Evolutionary conservation across 2,797 vertebrate genomes (phyloP).

Genomic region (Numenius phaeopus): DNA sequence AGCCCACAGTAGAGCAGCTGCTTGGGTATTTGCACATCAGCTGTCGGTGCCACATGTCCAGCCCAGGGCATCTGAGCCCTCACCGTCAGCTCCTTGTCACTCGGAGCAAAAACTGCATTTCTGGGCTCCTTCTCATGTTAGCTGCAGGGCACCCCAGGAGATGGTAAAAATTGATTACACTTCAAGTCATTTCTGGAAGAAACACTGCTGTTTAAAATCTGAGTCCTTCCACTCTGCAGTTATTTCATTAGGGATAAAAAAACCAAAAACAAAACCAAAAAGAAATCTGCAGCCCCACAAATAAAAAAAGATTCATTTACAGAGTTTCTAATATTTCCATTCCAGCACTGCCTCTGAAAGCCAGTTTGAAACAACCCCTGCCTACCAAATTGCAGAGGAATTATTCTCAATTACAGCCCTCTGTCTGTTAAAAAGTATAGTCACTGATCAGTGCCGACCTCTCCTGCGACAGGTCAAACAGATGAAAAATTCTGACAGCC

Average conservation of each 20-base stretch:
- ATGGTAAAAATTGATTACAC: conserved; percentile 72
- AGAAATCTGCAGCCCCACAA: conserved; percentile 35
- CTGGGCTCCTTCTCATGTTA: conserved; percentile 32
- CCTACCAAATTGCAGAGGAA: conserved; percentile 81
- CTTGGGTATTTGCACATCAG: background rate
- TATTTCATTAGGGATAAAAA: conserved; percentile 27
- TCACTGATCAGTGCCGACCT: conserved; percentile 79
- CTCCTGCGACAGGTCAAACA: conserved; percentile 76
- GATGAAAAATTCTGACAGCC: conserved; percentile 77
- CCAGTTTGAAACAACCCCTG: conserved; percentile 66
- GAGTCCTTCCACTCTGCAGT: conserved; percentile 17
- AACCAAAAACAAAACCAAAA: conserved; percentile 1
- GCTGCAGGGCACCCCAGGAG: conserved; percentile 56
- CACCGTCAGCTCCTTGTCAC: background rate
- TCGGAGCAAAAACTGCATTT: background rate
- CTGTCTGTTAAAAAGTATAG: conserved; percentile 79
- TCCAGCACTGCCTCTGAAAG: conserved; percentile 70
- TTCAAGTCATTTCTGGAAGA: conserved; percentile 61
- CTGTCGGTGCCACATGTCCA: background rate
- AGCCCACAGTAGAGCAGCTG: background rate
- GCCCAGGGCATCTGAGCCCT: conserved; percentile 6
- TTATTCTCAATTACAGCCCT: conserved; percentile 83
- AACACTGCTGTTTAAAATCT: conserved; percentile 37
- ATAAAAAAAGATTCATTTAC: conserved; percentile 65
- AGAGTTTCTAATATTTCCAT: conserved; percentile 56